Evolutionary conservation across 2,113 vertebrate genomes (phyloP), one percentile per base, ranked within the genome.

Genomic region (Corynorhinus townsendii): DNA sequence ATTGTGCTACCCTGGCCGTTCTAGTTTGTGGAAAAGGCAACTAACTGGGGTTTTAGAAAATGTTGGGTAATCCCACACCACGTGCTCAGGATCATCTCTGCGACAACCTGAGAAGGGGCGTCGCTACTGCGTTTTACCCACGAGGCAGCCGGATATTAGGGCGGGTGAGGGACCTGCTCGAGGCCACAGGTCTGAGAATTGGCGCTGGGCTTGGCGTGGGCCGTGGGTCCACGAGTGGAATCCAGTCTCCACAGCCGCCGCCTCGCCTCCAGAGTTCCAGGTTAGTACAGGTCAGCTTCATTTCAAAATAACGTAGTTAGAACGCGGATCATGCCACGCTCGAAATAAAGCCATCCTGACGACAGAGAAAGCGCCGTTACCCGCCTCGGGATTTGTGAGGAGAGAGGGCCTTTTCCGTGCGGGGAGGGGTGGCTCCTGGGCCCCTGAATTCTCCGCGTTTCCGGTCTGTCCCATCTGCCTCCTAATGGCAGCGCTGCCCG

Each of bases 21-120:
- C 45, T 69, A 14, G 72, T 85, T 87, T 77, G 38, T 91, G 91
- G 24, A 54, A 94, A 80, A 94, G n/a, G 26, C 43, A 54, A 77
- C 35, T 16, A 75, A 45, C 26, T 30, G 71, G 12, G 2, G 66
- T 89, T 83, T 73, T 10, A 62, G 28, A 56, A 12, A 76, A 33
- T 12, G 24, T 6, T 8, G 22, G 20, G 43, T 49, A 87, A 47
- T 69, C 28, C 35, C 56, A 79, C 5, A 33, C 45, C 45, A 0
- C 33, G 38, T 38, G 7, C 43, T 43, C 40, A 79, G 22, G 20
- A 22, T 68, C 56, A n/a, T 24, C 9, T 26, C 38, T 35, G 3
- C 7, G 45, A 5, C 7, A n/a, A 15, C 20, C 45, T 4, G 38
- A 71, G 43, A 54, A 88, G 24, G 52, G 54, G 12, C 14, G 3